These are phyloP conservation scores for Taphrorychus bicolor DNA, from an alignment of 2,888 invertebrate species.

Conservation along the genomic window DNA sequence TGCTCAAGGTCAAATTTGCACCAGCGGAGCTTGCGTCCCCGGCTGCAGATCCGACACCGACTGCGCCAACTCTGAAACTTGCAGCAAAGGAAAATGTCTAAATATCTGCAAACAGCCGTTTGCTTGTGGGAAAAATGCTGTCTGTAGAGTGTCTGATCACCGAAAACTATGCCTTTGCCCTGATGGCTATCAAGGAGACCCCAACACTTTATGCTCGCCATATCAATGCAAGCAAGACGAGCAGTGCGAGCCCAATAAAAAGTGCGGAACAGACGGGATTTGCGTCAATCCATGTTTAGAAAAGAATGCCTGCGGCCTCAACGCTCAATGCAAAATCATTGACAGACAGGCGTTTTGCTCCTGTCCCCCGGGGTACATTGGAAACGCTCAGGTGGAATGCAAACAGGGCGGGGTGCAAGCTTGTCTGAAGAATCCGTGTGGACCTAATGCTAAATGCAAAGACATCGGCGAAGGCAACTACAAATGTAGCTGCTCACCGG, in stretches of 20 bases:
- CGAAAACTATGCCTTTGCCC: constrained; percentile 87
- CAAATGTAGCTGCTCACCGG: constrained; percentile 81
- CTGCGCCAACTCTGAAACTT: constrained; percentile 79
- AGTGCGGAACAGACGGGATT: constrained; percentile 72
- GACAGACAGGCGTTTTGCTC: constrained; percentile 79
- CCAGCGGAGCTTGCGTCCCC: constrained; percentile 73
- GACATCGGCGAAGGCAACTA: constrained; percentile 72
- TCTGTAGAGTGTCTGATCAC: constrained; percentile 82
- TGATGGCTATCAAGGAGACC: constrained; percentile 84
- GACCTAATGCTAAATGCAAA: constrained; percentile 81
- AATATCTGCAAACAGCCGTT: constrained; percentile 72
- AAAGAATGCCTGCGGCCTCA: constrained; percentile 78
- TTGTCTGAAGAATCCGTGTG: constrained; percentile 84
- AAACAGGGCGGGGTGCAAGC: constrained; percentile 73
- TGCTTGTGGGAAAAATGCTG: constrained; percentile 81
- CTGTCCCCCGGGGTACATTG: constrained; percentile 77
- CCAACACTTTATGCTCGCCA: constrained; percentile 74
- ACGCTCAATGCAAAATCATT: constrained; percentile 84
- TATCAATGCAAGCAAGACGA: constrained; percentile 78
- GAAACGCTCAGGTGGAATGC: constrained; percentile 74
- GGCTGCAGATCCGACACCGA: constrained; percentile 83
- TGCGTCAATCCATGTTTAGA: constrained; percentile 86
- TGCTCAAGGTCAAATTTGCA: constrained; percentile 77
- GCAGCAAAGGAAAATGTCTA: constrained; percentile 73
- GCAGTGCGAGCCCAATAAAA: constrained; percentile 81